Conservation (phyloP, 2,113 vertebrate species). For the Nanorana parkeri region DNA sequence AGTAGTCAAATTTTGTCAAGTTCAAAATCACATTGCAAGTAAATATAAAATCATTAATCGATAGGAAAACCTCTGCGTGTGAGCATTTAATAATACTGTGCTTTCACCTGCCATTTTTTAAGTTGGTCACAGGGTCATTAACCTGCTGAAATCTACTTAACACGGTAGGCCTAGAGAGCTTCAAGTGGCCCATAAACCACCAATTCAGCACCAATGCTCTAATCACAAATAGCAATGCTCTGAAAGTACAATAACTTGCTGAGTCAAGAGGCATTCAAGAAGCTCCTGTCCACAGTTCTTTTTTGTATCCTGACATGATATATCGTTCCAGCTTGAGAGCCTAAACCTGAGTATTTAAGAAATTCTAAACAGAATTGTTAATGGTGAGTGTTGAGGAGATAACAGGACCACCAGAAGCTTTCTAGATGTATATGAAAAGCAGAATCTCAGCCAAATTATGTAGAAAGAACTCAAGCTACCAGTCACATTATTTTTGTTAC, state of each 20-base stretch:
- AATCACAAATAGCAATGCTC: neutral
- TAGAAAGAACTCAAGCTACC: neutral
- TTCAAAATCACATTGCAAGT: no score
- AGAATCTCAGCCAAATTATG: conserved; percentile 41
- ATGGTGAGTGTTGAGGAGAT: conserved; percentile 58
- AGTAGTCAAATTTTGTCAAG: no score
- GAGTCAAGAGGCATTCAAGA: neutral
- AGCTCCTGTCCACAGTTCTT: neutral
- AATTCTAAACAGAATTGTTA: conserved; percentile 67
- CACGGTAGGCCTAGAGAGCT: no score
- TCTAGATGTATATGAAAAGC: conserved; percentile 62
- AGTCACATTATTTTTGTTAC: neutral
- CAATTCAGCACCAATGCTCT: no score
- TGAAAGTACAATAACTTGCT: neutral
- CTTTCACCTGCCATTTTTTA: no score
- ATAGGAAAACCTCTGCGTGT: no score
- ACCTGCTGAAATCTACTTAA: no score
- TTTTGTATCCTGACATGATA: conserved; percentile 4
- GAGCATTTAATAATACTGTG: no score
- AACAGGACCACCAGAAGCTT: conserved; percentile 56
- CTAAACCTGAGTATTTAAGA: conserved; percentile 64
- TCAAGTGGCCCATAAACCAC: no score
- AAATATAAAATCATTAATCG: no score
- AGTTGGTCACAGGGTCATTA: no score
- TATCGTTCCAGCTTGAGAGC: conserved; percentile 33